A percentile compares a stretch with the other conserved stretches of the same genome.
Conservation (phyloP, 2,888 invertebrate genomes). For the Scrobipalpa atriplicella region DNA sequence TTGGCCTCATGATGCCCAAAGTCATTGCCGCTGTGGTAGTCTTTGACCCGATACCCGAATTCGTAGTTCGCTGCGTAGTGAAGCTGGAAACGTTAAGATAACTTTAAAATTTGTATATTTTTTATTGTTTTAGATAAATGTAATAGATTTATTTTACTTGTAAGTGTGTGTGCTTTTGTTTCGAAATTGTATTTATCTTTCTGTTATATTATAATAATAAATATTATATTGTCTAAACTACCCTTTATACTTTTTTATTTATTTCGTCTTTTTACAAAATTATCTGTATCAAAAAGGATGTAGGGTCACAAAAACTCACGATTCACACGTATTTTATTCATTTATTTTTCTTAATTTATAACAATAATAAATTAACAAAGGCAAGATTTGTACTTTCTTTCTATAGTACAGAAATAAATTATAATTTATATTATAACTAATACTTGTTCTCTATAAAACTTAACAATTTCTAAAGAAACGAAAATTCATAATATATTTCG, state of each 20-base stretch:
- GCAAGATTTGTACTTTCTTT: slow-evolving; percentile 21
- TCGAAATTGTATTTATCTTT: background rate
- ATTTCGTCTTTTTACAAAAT: background rate
- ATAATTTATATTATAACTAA: background rate
- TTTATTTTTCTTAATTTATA: slow-evolving; percentile 15
- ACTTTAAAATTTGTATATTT: background rate
- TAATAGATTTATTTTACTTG: background rate
- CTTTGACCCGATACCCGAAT: slow-evolving; percentile 88
- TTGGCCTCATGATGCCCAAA: slow-evolving; percentile 90
- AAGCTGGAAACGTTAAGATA: slow-evolving; percentile 63
- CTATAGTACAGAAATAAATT: slow-evolving; percentile 19
- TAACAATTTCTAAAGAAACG: background rate
- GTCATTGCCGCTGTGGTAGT: slow-evolving; percentile 87
- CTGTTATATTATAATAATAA: background rate
- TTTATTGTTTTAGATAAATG: background rate
- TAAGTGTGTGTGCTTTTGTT: background rate
- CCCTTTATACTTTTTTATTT: background rate
- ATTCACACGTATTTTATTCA: slow-evolving; percentile 7
- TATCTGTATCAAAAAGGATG: background rate
- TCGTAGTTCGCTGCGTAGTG: slow-evolving; percentile 85
- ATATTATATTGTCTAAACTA: background rate
- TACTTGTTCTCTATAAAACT: background rate
- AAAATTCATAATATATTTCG: background rate
- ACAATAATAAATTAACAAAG: slow-evolving; percentile 21
- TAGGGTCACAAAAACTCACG: background rate